These are phyloP conservation scores for Darevskia nairensis DNA, from an alignment of 2,797 vertebrate species.

Conservation along the genomic window DNA sequence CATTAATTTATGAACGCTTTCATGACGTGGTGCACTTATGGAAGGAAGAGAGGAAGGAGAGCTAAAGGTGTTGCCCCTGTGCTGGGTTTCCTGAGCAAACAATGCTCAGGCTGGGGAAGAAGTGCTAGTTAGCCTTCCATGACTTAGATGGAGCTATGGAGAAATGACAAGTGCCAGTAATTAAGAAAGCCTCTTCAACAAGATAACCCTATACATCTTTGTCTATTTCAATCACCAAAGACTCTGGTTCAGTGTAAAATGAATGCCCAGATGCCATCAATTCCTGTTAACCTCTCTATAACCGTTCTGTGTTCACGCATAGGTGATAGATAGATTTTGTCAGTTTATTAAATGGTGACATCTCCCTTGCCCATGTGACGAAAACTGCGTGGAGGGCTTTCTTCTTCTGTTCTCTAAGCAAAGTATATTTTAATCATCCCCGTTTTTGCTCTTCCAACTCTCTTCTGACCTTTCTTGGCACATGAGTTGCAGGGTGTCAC, in stretches of 20 bases:
- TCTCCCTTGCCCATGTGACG: slow-evolving; percentile 76
- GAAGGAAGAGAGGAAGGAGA: neutral
- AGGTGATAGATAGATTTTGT: slow-evolving; percentile 93
- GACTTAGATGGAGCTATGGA: slow-evolving; percentile 90
- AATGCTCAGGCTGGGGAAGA: slow-evolving; percentile 82
- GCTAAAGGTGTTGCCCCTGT: slow-evolving; percentile 86
- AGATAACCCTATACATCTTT: slow-evolving; percentile 94
- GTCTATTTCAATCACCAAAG: slow-evolving; percentile 93
- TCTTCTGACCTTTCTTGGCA: neutral
- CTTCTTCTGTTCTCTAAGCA: slow-evolving; percentile 64
- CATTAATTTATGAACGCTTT: slow-evolving; percentile 94
- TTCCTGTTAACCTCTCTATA: slow-evolving; percentile 93
- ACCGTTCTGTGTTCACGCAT: slow-evolving; percentile 86
- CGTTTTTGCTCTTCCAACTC: slow-evolving; percentile 59
- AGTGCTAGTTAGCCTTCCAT: slow-evolving; percentile 90
- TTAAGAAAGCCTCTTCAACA: slow-evolving; percentile 88
- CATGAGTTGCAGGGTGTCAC: neutral
- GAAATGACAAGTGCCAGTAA: slow-evolving; percentile 92
- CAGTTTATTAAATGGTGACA: slow-evolving; percentile 91
- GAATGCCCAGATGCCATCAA: slow-evolving; percentile 92
- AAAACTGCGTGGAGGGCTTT: slow-evolving; percentile 71
- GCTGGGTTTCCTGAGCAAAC: slow-evolving; percentile 88
- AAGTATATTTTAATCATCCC: slow-evolving; percentile 78
- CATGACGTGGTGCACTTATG: slow-evolving; percentile 88
- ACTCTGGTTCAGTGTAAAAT: slow-evolving; percentile 87